These are phyloP conservation scores for Stercorarius parasiticus DNA, from an alignment of 2,113 vertebrate genomes.

Conservation along the genomic window DNA sequence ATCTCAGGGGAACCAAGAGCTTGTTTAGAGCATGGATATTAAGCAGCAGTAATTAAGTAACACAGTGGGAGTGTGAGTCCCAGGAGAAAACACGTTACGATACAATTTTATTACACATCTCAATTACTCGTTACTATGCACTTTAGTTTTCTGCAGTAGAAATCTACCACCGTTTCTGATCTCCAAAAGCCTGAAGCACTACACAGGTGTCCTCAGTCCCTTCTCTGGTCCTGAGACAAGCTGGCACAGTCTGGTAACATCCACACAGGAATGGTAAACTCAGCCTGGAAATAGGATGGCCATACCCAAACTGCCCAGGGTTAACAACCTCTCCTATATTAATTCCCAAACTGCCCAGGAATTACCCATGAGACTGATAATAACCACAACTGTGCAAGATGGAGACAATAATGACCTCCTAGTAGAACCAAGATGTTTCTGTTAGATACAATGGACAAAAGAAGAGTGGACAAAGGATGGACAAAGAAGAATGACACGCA, in stretches of 20 bases:
- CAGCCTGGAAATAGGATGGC: background rate
- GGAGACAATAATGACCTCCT: background rate
- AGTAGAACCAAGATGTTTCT: background rate
- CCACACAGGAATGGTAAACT: background rate
- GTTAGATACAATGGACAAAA: background rate
- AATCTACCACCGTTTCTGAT: background rate
- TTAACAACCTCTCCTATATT: background rate
- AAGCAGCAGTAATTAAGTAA: slow-evolving; percentile 13
- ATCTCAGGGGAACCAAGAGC: background rate
- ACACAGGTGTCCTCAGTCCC: background rate
- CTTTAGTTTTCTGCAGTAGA: background rate
- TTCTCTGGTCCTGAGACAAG: background rate
- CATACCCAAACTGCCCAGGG: background rate
- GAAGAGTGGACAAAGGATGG: background rate
- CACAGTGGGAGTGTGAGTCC: background rate
- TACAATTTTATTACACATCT: background rate
- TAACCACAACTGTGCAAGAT: background rate
- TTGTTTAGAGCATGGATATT: background rate
- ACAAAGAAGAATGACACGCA: background rate
- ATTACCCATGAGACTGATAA: background rate
- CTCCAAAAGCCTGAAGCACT: background rate
- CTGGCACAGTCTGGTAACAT: too few species aligned
- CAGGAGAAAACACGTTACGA: background rate
- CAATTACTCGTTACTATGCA: background rate
- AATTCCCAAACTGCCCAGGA: background rate